phyloP scores from a whole-genome alignment of 2,113 vertebrate genomes.

The Daboia siamensis region DNA sequence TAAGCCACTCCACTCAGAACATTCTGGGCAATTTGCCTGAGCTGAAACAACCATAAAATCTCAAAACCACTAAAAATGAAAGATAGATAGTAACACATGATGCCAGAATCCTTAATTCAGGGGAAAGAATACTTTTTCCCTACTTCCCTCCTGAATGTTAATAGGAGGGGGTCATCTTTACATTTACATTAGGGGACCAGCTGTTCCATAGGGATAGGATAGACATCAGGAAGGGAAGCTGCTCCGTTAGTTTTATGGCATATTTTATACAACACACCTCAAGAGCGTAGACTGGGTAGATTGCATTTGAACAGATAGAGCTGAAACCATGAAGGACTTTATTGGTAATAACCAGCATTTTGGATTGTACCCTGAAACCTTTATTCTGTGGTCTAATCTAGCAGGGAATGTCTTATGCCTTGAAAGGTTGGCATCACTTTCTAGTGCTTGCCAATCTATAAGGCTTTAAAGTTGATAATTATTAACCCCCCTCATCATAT shows the following conservation, averaged over 20 bases:
- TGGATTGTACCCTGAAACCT: background rate
- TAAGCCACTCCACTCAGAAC: background rate
- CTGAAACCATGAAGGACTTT: background rate
- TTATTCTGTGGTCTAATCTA: background rate
- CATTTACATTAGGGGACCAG: background rate
- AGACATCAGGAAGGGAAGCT: background rate
- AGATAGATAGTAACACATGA: background rate
- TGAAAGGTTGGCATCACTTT: background rate
- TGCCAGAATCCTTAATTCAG: background rate
- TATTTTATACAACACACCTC: background rate
- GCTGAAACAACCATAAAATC: background rate
- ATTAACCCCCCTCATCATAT: background rate
- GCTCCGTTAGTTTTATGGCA: background rate
- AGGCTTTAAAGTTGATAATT: background rate
- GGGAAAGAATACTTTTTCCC: background rate
- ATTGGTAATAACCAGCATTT: background rate
- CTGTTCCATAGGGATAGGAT: background rate
- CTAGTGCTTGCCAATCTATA: background rate
- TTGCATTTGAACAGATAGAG: background rate
- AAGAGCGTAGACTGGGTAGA: background rate
- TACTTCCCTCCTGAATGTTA: background rate
- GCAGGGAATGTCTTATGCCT: background rate
- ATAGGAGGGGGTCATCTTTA: background rate
- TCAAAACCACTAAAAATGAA: background rate
- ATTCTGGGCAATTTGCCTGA: background rate